Evolutionary conservation across 1,140 invertebrate genomes (phyloP).

Genomic region (Bombus turneri): DNA sequence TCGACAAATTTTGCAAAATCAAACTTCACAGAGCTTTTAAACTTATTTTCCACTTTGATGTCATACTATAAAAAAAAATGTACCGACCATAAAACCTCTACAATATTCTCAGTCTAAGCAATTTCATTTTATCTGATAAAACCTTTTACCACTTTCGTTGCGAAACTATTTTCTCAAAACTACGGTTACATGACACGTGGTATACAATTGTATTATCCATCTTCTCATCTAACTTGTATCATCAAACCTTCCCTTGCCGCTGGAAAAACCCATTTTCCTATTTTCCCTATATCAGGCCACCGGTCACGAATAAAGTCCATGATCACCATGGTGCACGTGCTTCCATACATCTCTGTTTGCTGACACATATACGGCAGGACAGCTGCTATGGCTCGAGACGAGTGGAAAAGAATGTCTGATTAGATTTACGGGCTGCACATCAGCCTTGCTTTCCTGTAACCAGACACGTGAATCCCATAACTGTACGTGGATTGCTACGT

Average conservation of each 20-base stretch:
- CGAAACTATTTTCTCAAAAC: neutral
- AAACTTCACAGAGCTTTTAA: no score
- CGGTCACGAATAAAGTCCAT: neutral
- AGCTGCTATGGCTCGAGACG: neutral
- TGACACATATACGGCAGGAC: neutral
- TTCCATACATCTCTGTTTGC: neutral
- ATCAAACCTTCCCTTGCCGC: neutral
- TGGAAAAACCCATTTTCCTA: neutral
- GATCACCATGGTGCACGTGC: neutral
- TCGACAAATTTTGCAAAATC: no score
- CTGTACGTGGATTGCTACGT: neutral
- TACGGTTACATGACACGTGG: neutral
- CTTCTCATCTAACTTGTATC: neutral
- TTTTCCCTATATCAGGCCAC: no score
- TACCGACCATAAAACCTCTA: neutral
- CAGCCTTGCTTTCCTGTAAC: neutral
- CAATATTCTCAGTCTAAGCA: neutral
- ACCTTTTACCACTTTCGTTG: neutral
- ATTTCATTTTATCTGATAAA: neutral
- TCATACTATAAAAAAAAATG: neutral
- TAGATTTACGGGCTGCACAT: constrained; percentile 9
- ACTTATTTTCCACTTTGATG: no score
- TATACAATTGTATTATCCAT: neutral
- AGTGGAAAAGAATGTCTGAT: constrained; percentile 25
- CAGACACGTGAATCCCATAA: neutral